Evolutionary conservation across 2,113 vertebrate species (phyloP).

Genomic region (Centropristis striata): DNA sequence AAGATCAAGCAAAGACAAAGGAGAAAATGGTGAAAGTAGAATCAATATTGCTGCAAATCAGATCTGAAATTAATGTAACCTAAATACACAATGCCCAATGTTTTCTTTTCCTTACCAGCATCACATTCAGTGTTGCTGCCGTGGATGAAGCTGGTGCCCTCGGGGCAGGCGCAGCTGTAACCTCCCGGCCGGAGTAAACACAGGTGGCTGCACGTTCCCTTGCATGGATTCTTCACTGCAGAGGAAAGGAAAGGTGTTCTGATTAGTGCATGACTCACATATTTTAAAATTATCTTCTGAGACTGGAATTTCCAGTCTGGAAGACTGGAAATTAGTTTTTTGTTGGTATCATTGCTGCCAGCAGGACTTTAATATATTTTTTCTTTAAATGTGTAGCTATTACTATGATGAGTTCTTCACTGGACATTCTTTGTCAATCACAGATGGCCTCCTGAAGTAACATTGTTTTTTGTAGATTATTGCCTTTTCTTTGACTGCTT

Average conservation of each 20-base stretch:
- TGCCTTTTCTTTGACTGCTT: too few relatives aligned
- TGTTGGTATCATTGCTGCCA: not conserved
- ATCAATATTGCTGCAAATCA: not conserved
- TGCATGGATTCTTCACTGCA: constrained; percentile 82
- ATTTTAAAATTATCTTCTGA: not conserved
- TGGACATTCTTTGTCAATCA: too few relatives aligned
- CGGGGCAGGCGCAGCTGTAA: constrained; percentile 83
- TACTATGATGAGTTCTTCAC: too few relatives aligned
- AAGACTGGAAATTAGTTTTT: not conserved
- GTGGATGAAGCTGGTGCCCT: constrained; percentile 72
- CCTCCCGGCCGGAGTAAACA: constrained; percentile 80
- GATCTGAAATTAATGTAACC: not conserved
- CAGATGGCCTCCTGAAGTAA: too few relatives aligned
- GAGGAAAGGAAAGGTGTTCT: not conserved
- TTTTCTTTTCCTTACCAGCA: constrained; percentile 60
- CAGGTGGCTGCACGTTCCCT: constrained; percentile 82
- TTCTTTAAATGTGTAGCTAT: too few relatives aligned
- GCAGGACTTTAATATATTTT: not conserved
- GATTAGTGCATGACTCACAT: not conserved
- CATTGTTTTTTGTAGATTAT: too few relatives aligned
- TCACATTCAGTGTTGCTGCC: constrained; percentile 81
- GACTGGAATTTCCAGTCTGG: too few relatives aligned
- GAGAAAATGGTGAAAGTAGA: not conserved
- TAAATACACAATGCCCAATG: not conserved
- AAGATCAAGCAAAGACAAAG: not conserved